Conservation (phyloP, 2,113 vertebrate species). For the Rhineura floridana region DNA sequence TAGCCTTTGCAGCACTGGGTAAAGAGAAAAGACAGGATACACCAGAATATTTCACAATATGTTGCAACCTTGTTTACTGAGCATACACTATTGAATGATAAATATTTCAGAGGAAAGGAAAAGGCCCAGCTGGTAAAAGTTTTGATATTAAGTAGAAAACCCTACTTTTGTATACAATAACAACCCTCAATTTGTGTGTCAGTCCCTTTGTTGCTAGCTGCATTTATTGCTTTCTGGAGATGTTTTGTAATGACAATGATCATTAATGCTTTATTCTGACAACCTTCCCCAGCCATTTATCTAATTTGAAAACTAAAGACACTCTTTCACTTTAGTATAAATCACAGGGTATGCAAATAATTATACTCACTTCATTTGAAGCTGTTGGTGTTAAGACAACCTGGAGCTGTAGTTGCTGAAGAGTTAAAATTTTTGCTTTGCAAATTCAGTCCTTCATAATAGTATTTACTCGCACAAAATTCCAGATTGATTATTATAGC, state of each 20-base stretch:
- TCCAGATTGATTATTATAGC: conserved; percentile 28
- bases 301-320: conserved; percentile 37
- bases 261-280: conserved; percentile 57
- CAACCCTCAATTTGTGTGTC: conserved; percentile 55
- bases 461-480: conserved; percentile 32
- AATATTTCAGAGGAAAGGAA: conserved; percentile 39
- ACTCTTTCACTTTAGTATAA: conserved; percentile 28
- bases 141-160: conserved; percentile 52
- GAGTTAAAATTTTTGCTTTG: conserved; percentile 35
- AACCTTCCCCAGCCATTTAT: conserved; percentile 27
- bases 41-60: background rate
- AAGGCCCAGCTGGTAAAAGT: conserved; percentile 33
- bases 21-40: background rate
- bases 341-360: conserved; percentile 35
- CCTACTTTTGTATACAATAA: conserved; percentile 61
- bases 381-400: conserved; percentile 35
- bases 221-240: conserved; percentile 41
- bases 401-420: background rate
- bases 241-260: conserved; percentile 52
- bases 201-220: conserved; percentile 60
- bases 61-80: background rate
- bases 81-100: conserved; percentile 6
- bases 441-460: conserved; percentile 44
- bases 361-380: conserved; percentile 38
- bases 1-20: background rate